These are phyloP conservation scores for Paedocypris sp. DNA, from an alignment of 2,113 vertebrate genomes.

Conservation along the genomic window DNA sequence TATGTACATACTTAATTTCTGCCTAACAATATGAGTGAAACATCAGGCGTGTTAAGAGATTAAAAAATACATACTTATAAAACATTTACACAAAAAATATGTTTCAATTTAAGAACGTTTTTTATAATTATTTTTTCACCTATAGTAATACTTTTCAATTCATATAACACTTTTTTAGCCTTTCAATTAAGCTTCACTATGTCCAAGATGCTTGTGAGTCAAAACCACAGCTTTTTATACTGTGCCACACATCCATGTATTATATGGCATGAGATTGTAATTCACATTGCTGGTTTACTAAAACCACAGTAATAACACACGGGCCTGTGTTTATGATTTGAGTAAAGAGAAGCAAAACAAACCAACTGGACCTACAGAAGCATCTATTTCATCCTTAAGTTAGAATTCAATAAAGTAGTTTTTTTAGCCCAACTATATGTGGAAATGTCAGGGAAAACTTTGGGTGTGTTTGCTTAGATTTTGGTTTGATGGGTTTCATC, in stretches of 20 bases:
- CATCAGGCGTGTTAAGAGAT: background rate
- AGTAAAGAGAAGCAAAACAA: background rate
- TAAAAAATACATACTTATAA: background rate
- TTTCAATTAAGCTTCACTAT: too few relatives aligned
- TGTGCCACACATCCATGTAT: constrained; percentile 15
- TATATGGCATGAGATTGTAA: constrained; percentile 6
- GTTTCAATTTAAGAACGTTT: too few relatives aligned
- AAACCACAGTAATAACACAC: constrained; percentile 18
- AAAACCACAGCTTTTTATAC: constrained; percentile 24
- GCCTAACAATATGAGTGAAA: too few relatives aligned
- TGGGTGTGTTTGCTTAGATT: background rate
- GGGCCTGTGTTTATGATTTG: constrained; percentile 19
- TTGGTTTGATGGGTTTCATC: background rate
- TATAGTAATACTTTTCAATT: too few relatives aligned
- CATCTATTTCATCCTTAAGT: background rate
- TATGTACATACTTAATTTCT: too few relatives aligned
- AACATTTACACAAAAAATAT: too few relatives aligned
- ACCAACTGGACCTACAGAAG: background rate
- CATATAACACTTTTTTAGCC: too few relatives aligned
- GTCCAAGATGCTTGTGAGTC: constrained; percentile 13
- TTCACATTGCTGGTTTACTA: constrained; percentile 14
- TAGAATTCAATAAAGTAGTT: background rate
- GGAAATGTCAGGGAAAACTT: background rate
- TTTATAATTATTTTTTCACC: background rate
- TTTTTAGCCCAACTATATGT: background rate